phyloP scores from a whole-genome alignment of 2,888 invertebrate genomes.

The Drosophila pseudotalamancana region DNA sequence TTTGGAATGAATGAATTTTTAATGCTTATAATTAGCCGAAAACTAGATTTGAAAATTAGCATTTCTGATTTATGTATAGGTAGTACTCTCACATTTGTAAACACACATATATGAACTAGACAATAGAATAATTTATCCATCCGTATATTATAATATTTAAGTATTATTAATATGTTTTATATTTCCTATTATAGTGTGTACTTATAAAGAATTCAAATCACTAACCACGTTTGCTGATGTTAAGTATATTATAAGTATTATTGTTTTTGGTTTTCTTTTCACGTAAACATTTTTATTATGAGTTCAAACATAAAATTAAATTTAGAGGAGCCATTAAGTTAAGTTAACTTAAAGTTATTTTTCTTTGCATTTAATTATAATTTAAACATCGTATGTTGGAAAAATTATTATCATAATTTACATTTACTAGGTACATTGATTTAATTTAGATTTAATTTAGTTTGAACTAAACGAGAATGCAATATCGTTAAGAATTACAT shows the following conservation, averaged over 20 bases:
- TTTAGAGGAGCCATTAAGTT: conserved; percentile 12
- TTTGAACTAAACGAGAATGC: conserved; percentile 61
- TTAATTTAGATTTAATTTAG: conserved; percentile 75
- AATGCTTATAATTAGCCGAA: too few relatives aligned
- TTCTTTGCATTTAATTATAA: conserved; percentile 29
- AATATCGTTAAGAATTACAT: conserved; percentile 47
- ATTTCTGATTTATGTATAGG: conserved; percentile 12
- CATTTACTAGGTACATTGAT: conserved; percentile 80
- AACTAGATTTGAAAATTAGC: conserved; percentile 30
- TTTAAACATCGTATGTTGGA: conserved; percentile 57
- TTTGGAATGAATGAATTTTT: too few relatives aligned
- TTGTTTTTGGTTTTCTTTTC: conserved; percentile 26
- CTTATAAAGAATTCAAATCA: conserved; percentile 79
- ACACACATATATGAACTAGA: conserved; percentile 23
- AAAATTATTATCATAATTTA: conserved; percentile 80
- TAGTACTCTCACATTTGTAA: not conserved
- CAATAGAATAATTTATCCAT: conserved; percentile 38
- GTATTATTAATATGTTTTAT: conserved; percentile 38
- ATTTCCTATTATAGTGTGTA: conserved; percentile 46
- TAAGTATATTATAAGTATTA: conserved; percentile 40
- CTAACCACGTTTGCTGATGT: conserved; percentile 81
- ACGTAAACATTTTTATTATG: conserved; percentile 11
- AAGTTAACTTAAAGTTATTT: conserved; percentile 2
- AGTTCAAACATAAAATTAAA: conserved; percentile 19
- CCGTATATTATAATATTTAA: conserved; percentile 3